phyloP scores from a whole-genome alignment of 2,888 invertebrate species.

The Synergus laeviventris region DNA sequence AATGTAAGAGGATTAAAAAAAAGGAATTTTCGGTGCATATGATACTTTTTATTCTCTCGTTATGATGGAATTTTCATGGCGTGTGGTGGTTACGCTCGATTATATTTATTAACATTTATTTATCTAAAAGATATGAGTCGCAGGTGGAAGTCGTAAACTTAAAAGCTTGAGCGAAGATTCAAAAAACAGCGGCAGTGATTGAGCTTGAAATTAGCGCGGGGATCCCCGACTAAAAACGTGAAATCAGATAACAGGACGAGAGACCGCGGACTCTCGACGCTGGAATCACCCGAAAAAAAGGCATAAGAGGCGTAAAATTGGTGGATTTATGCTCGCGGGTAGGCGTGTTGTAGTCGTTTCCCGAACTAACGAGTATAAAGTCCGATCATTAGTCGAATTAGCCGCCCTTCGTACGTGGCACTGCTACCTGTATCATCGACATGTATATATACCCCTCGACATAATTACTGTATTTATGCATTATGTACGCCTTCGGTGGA shows the following conservation, averaged over 20 bases:
- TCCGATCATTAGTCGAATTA: slow-evolving; percentile 68
- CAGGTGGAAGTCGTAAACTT: slow-evolving; percentile 8
- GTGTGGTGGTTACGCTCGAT: slow-evolving; percentile 5
- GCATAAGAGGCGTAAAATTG: slow-evolving; percentile 68
- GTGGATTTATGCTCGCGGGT: slow-evolving; percentile 62
- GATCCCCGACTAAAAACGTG: slow-evolving; percentile 38
- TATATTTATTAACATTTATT: slow-evolving; percentile 13
- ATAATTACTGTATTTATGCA: slow-evolving; percentile 40
- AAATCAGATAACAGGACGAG: slow-evolving; percentile 37
- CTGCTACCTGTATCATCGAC: slow-evolving; percentile 60
- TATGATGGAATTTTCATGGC: neutral
- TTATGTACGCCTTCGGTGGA: slow-evolving; percentile 36
- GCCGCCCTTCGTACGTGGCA: slow-evolving; percentile 65
- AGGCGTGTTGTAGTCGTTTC: slow-evolving; percentile 62
- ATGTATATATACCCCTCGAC: slow-evolving; percentile 32
- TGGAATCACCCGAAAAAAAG: slow-evolving; percentile 34
- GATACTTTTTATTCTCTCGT: too few species aligned
- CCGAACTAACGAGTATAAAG: slow-evolving; percentile 65
- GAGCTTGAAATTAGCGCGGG: slow-evolving; percentile 39
- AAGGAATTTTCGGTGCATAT: too few species aligned
- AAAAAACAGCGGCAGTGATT: slow-evolving; percentile 35
- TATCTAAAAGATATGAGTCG: slow-evolving; percentile 9
- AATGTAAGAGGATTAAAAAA: too few species aligned
- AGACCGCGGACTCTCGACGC: slow-evolving; percentile 21
- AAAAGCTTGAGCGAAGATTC: slow-evolving; percentile 15